Evolutionary conservation across 2,888 invertebrate genomes (phyloP), one percentile per base, ranked within the genome.

Genomic region (Anoplius nigerrimus): DNA sequence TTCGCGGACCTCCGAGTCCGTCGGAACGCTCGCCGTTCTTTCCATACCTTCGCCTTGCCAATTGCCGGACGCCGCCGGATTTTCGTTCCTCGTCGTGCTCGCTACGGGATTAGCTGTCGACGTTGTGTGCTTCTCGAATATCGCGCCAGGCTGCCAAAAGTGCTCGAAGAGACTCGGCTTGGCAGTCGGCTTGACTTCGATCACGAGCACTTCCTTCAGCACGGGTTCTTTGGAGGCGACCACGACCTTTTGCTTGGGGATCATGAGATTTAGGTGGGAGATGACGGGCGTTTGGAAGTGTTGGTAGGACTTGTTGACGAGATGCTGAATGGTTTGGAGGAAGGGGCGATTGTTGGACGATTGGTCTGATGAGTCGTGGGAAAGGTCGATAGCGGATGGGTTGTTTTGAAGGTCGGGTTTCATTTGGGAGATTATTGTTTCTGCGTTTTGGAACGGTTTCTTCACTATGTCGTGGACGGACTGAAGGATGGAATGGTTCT

Each of bases 381-480:
- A 6, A 6, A 34, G 1, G 11, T 34, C 11, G 11, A 11, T 42
- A 6, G 42, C 42, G 42, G 34, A 34, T 11, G 34, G 34, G 6
- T 34, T 3, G 34, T 34, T 6, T 6, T 24, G 6, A 6, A 6
- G 3, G 24, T 4, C 3, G 6, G 24, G 24, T 6, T 24, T 24
- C 24, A 13, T 34, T 34, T 34, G 34, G 11, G 34, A 11, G 11
- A 34, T 8, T 6, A 34, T 34, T 34, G 48, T 6, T 48, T 48
- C 48, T 48, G 15, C 5, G 1, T 48, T 20, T 3, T 48, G 11
- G 15, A 53, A 27, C 5, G 74, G 34, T 21, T 59, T 70, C 15
- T 62, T 59, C 16, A 73, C 16, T 4, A 74, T 27, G 2, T 61
- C 34, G 0, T 68, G 67, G 16, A 76, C 52, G 16, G 60, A 34